Evolutionary conservation across 1,140 invertebrate species (phyloP).

Genomic region (Cydia pomonella): DNA sequence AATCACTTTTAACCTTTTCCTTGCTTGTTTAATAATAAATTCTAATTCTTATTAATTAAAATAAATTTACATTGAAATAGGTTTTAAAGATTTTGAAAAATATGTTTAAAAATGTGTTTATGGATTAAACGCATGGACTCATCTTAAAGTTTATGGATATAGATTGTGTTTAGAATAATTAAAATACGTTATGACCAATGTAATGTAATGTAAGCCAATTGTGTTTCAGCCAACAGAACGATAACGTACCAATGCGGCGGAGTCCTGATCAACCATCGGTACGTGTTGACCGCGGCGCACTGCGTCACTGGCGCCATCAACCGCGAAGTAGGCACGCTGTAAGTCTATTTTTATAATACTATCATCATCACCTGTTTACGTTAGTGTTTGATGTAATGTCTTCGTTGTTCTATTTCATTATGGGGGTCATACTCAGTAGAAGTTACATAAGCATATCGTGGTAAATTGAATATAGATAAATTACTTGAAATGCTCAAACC

Average conservation of each 20-base stretch:
- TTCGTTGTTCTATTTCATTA: background rate
- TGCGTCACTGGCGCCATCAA: constrained; percentile 81
- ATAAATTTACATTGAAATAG: background rate
- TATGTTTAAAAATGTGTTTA: no score
- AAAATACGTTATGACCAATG: no score
- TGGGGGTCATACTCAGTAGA: no score
- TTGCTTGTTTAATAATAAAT: background rate
- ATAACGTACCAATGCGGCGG: constrained; percentile 82
- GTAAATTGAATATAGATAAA: no score
- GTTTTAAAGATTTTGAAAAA: background rate
- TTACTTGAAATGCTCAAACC: no score
- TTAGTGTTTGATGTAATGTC: no score
- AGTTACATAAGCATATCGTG: no score
- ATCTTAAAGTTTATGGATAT: no score
- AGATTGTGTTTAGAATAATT: no score
- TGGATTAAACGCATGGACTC: no score
- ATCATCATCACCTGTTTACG: background rate
- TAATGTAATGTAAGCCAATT: background rate
- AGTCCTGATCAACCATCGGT: constrained; percentile 81
- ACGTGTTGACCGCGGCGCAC: constrained; percentile 87
- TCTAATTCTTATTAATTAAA: background rate
- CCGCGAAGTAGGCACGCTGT: constrained; percentile 76
- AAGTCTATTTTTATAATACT: constrained; percentile 57
- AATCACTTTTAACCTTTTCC: constrained; percentile 1
- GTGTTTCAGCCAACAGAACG: constrained; percentile 47